Evolutionary conservation across 64 coral and sea anemone species (phyloP).

Genomic region (Anthopleura sola): DNA sequence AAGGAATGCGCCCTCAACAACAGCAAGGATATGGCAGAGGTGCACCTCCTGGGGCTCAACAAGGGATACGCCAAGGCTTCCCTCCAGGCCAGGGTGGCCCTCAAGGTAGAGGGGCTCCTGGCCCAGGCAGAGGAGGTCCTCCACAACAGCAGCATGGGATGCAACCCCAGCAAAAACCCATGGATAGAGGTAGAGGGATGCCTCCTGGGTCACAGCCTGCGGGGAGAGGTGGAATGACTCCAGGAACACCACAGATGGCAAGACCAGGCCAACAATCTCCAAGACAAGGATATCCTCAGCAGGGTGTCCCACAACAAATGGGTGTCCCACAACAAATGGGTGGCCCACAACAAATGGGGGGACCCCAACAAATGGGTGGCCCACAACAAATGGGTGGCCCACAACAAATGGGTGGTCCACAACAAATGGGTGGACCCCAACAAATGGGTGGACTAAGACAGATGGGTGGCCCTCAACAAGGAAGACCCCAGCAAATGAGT

Average conservation of each 20-base stretch:
- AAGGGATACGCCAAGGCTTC: conserved; percentile 21
- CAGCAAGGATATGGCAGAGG: conserved; percentile 50
- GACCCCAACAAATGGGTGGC: background rate
- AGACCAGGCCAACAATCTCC: conserved; percentile 29
- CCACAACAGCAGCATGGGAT: conserved; percentile 22
- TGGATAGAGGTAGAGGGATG: conserved; percentile 25
- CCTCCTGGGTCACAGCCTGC: conserved; percentile 9
- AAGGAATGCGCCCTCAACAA: conserved; percentile 23
- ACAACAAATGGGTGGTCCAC: conserved; percentile 8
- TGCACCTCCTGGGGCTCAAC: conserved; percentile 33
- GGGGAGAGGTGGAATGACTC: conserved; percentile 17
- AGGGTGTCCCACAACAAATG: conserved; percentile 12
- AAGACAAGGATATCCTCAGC: conserved; percentile 30
- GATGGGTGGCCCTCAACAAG: conserved; percentile 33
- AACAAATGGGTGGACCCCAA: conserved; percentile 15
- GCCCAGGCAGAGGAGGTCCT: conserved; percentile 49
- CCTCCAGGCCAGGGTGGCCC: conserved; percentile 35
- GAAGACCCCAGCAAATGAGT: conserved; percentile 21
- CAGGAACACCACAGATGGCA: conserved; percentile 11
- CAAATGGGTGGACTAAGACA: conserved; percentile 9
- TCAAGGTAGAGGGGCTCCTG: conserved; percentile 26
- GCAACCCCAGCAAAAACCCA: conserved; percentile 33
- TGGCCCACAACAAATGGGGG: conserved; percentile 5
- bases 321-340: background rate
- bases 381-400: conserved; percentile 7